Base-by-base conservation (phyloP, 2,888 invertebrate genomes). In the Melipona beecheii region DNA sequence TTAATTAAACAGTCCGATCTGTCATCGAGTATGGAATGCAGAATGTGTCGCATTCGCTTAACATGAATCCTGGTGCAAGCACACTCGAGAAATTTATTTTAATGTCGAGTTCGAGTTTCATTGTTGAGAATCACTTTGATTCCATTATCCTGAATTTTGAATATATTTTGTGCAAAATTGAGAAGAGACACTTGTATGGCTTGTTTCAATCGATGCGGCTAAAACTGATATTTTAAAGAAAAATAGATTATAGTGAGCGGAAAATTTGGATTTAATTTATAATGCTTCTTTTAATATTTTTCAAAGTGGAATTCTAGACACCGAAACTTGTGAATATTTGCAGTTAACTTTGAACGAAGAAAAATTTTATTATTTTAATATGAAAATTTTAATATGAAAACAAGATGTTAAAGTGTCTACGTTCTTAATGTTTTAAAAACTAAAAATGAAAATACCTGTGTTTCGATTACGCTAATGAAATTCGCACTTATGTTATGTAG, bases 401-500 rank as follows among this genome's bases (percentile, higher is more conserved):
- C 62, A 21, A 66, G 24, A 19, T 56, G 49, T 24, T 43, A 24
- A 36, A 13, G 17, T 56, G 54, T 4, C 36, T 27, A 27, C 24
- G 21, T 56, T 54, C 31, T 60, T 19, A 36, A 9, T 19, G 21
- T 24, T 31, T 56, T 13, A 17, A 17, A 54, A n/a, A 49, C 50
- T 17, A 27, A 11, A 43, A 43, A 43, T 17, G 2, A 43, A 43
- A 9, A 43, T 27, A 49, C 21, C 58, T 17, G 5, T 74, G 24
- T 62, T 62, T 43, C 49, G 68, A 88, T 81, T 70, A 69, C 60
- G n/a, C 80, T 88, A 89, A 88, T 82, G 66, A 66, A 66, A 54
- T 27, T 60, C 58, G 76, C n/a, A 52, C 65, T 70, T 86, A 24
- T 68, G 56, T 49, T 71, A 50, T 82, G 95, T 95, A 98, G 98